Conservation (phyloP, 2,113 vertebrate genomes). For the Gymnorhina tibicen region DNA sequence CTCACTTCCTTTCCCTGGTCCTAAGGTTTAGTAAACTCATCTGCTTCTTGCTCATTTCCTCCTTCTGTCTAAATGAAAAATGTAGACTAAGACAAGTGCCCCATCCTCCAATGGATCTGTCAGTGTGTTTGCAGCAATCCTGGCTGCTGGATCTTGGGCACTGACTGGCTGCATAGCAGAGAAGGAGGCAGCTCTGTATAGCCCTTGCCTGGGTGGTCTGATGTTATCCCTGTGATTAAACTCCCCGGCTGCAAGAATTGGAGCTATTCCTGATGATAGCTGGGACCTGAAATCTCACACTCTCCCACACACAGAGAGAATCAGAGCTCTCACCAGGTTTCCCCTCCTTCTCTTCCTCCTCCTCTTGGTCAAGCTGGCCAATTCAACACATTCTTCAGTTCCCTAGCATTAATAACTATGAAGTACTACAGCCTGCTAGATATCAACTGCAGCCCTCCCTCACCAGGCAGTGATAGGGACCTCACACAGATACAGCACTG, state of each 20-base stretch:
- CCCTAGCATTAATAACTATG: slow-evolving; percentile 78
- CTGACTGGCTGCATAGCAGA: slow-evolving; percentile 23
- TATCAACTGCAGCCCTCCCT: slow-evolving; percentile 65
- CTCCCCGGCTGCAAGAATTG: slow-evolving; percentile 58
- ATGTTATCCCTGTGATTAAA: slow-evolving; percentile 69
- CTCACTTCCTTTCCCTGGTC: background rate
- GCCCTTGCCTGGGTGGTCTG: slow-evolving; percentile 74
- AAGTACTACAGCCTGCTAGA: slow-evolving; percentile 69
- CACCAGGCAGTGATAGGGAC: slow-evolving; percentile 74
- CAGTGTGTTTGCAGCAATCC: slow-evolving; percentile 48
- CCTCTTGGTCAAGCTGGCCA: slow-evolving; percentile 64
- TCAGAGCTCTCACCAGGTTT: slow-evolving; percentile 5
- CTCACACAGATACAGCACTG: slow-evolving; percentile 68
- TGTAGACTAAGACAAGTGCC: background rate
- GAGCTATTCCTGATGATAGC: slow-evolving; percentile 70
- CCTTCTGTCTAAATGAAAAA: slow-evolving; percentile 43
- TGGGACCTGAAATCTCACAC: slow-evolving; percentile 58
- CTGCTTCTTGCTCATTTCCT: background rate
- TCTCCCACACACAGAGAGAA: slow-evolving; percentile 1
- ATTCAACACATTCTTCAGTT: slow-evolving; percentile 81
- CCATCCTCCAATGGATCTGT: slow-evolving; percentile 17
- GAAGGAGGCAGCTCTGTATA: slow-evolving; percentile 23
- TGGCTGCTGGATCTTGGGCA: slow-evolving; percentile 41
- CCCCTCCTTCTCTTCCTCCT: slow-evolving; percentile 31
- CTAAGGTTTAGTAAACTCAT: background rate